Evolutionary conservation across 53 echinoderm and acorn worm species (phyloP).

Genomic region (Holothuria scabra): DNA sequence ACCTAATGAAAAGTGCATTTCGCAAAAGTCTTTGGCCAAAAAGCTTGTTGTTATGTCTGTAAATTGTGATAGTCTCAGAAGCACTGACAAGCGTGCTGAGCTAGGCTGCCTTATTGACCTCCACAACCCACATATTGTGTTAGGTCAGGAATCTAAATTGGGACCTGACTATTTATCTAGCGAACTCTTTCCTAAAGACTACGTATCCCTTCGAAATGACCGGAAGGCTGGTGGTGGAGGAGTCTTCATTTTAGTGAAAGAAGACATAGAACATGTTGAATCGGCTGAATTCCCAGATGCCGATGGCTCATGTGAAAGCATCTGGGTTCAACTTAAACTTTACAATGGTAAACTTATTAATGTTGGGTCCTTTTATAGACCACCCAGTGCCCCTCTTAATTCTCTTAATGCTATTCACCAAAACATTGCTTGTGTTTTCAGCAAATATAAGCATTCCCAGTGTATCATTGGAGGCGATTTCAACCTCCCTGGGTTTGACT

Average conservation of each 20-base stretch:
- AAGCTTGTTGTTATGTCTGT: background rate
- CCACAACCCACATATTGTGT: background rate
- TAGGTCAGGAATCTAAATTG: background rate
- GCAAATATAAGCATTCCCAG: background rate
- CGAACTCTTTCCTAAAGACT: conserved; percentile 1
- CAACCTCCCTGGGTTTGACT: background rate
- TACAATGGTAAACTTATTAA: background rate
- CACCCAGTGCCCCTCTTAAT: background rate
- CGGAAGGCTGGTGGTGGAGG: background rate
- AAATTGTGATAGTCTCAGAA: conserved; percentile 4
- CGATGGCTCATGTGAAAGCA: background rate
- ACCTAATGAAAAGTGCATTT: background rate
- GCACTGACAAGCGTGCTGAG: background rate
- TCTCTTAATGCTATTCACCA: background rate
- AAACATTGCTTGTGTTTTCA: conserved; percentile 6
- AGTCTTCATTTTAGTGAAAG: background rate
- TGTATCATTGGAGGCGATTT: conserved; percentile 2
- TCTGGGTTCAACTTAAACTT: background rate
- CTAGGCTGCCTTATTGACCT: background rate
- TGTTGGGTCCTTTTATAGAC: background rate
- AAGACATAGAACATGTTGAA: background rate
- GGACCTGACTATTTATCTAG: background rate
- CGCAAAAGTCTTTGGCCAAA: background rate
- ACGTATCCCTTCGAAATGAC: too few species aligned
- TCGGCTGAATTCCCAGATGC: background rate